These are phyloP conservation scores for Rattus norvegicus DNA, from an alignment of 2,113 vertebrate genomes.

Conservation along the genomic window GRCr8 NC_086024.1:47515501-47516000, in stretches of 20 bases:
- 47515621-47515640: fast-evolving
- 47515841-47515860: too few relatives aligned
- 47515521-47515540: too few relatives aligned
- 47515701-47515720: background rate
- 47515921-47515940: background rate
- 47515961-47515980: background rate
- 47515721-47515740: fast-evolving
- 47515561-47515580: fast-evolving
- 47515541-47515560: fast-evolving
- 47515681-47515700: fast-evolving
- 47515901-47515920: background rate
- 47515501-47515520: background rate
- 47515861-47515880: background rate
- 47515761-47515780: too few relatives aligned
- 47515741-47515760: background rate
- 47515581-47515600: background rate
- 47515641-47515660: background rate
- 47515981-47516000: background rate
- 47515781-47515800: background rate
- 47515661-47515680: background rate
- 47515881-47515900: background rate
- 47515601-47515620: background rate
- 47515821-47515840: fast-evolving
- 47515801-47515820: too few relatives aligned
- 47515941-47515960: background rate